A percentile compares a stretch with the other conserved stretches of the same genome.
Evolutionary conservation across 2,797 vertebrate genomes (phyloP).

Genomic region (Artibeus lituratus): DNA sequence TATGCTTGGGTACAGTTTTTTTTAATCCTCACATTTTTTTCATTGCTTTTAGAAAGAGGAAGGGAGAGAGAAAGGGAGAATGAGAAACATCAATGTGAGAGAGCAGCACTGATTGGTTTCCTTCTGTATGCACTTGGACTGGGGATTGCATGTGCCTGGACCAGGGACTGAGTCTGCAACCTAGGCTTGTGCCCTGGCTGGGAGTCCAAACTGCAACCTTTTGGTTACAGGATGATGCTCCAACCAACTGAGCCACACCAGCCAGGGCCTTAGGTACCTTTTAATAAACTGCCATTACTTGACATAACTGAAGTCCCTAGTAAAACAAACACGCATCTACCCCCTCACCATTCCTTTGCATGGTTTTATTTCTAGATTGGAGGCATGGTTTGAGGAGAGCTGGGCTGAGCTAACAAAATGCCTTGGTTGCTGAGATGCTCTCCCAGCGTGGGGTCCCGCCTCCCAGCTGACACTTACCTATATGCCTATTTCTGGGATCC

Average conservation of each 20-base stretch:
- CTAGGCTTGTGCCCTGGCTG: too few species aligned
- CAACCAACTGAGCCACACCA: too few species aligned
- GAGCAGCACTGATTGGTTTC: neutral
- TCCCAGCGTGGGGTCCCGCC: neutral
- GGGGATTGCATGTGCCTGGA: neutral
- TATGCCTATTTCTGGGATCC: neutral
- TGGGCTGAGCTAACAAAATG: neutral
- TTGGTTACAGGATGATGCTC: too few species aligned
- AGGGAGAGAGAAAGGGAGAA: too few species aligned
- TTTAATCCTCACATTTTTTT: too few species aligned
- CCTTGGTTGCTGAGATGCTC: neutral
- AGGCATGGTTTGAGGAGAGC: neutral
- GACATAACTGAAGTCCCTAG: neutral
- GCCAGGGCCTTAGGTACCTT: neutral
- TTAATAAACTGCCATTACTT: neutral
- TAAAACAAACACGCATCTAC: neutral
- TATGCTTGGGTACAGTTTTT: neutral
- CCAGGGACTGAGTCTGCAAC: too few species aligned
- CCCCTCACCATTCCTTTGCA: neutral
- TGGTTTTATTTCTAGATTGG: neutral
- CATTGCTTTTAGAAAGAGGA: neutral
- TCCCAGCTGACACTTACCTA: neutral
- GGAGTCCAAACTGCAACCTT: too few species aligned
- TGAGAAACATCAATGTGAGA: neutral
- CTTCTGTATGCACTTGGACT: neutral